phyloP scores from a whole-genome alignment of 2,888 invertebrate species.

The Phalangium opilio region DNA sequence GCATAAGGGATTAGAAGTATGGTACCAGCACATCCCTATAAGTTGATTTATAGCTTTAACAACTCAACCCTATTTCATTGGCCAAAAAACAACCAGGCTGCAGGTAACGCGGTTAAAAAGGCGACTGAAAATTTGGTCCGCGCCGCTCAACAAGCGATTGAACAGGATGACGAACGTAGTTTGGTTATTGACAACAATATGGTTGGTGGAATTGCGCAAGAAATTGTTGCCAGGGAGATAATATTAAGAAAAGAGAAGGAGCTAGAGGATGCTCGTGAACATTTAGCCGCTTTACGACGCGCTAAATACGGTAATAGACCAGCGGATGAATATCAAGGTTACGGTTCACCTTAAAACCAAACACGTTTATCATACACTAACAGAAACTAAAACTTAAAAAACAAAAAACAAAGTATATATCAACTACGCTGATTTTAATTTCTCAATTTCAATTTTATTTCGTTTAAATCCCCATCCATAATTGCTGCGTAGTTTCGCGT shows the following conservation, averaged over 20 bases:
- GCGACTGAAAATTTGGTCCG: constrained; percentile 94
- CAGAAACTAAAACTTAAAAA: no score
- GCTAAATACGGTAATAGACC: constrained; percentile 57
- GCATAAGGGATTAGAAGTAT: no score
- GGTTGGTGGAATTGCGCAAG: constrained; percentile 95
- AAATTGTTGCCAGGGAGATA: constrained; percentile 57
- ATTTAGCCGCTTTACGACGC: constrained; percentile 77
- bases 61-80: no score
- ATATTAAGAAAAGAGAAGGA: constrained; percentile 88
- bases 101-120: constrained; percentile 90
- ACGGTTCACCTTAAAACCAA: constrained; percentile 11
- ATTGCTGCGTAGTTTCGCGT: no score
- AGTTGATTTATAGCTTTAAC: no score
- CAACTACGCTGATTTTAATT: no score
- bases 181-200: constrained; percentile 77
- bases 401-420: no score
- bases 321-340: constrained; percentile 22
- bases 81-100: no score
- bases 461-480: no score
- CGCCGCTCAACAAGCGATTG: constrained; percentile 82
- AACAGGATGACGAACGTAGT: constrained; percentile 77
- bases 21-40: no score
- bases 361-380: no score
- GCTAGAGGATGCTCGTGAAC: constrained; percentile 76
- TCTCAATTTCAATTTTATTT: no score